A percentile compares a stretch with the other conserved stretches of the same genome.
These are phyloP conservation scores for Polypedilum pembai DNA, from an alignment of 1,140 invertebrate species.

Conservation along the genomic window DNA sequence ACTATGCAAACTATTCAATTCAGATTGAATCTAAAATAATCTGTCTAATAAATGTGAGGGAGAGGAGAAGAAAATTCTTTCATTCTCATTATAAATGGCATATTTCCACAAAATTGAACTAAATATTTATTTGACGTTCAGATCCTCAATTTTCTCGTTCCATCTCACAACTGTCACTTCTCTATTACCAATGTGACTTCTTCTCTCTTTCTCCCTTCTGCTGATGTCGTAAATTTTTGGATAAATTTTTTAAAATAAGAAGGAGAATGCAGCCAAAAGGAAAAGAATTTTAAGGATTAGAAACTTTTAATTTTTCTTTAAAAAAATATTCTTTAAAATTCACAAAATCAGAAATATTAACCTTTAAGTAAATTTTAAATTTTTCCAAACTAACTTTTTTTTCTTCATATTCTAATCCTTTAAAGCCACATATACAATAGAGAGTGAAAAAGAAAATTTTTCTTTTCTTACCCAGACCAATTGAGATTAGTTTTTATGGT, in stretches of 20 bases:
- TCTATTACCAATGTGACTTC: conserved; percentile 11
- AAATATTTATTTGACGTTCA: conserved; percentile 18
- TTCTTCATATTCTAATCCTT: too few relatives aligned
- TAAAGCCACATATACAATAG: too few relatives aligned
- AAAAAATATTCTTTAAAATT: too few relatives aligned
- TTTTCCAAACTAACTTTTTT: too few relatives aligned
- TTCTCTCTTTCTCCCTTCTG: background rate
- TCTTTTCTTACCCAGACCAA: background rate
- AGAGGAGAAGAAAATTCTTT: background rate
- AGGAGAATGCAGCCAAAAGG: conserved; percentile 13
- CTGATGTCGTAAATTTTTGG: background rate
- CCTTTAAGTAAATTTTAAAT: too few relatives aligned
- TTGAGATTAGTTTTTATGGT: conserved; percentile 28
- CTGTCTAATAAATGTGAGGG: conserved; percentile 22
- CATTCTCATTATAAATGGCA: conserved; percentile 23
- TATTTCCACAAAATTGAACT: conserved; percentile 28
- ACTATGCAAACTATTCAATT: conserved; percentile 15
- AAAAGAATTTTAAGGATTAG: background rate
- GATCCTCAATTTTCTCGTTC: conserved; percentile 12
- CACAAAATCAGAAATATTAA: too few relatives aligned
- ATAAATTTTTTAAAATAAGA: background rate
- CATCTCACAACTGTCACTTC: background rate
- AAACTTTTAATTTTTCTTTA: too few relatives aligned
- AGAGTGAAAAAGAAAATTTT: too few relatives aligned
- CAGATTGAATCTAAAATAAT: conserved; percentile 21